Evolutionary conservation across 2,113 vertebrate species (phyloP), one percentile per base, ranked within the genome.

Genomic region (Vidua macroura): DNA sequence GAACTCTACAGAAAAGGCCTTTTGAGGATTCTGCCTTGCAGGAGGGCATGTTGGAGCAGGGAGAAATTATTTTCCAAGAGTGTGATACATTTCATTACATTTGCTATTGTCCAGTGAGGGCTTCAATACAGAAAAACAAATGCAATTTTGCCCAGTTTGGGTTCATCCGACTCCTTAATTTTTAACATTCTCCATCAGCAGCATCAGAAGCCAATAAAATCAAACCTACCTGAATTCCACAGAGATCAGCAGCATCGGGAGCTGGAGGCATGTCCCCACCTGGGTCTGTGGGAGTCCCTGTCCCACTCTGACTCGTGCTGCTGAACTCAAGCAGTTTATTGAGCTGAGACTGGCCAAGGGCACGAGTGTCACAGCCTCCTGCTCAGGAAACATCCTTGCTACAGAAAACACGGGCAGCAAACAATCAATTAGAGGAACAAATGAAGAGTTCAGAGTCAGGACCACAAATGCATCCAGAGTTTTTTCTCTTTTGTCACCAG

Each of bases 361-460:
- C 74, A 82, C 0, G 0, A 48, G 41, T 37, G 24, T 85, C 87
- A 41, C 3, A 48, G 67, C 30, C 39, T 90, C 43, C 51, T 55
- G 82, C 67, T 80, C 75, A 77, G 82, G 75, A 66, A 84, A 84
- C 31, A 86, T 52, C 77, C 83, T 72, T 60, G 13, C 68, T 72
- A 68, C 11, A 35, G 60, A 81, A 92, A 66, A 80, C 31, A n/a
- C 11, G 0, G 0, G 35, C 27, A 94, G 90, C 59, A 93, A 95
- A 77, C 51, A 62, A 78, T 92, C 92, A 88, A 78, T 86, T 80
- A 86, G 35, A 67, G n/a, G 72, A 86, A 77, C 59, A 94, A 93
- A 90, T 73, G 28, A 53, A 70, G 28, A 64, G 35, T 41, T 91
- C 43, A 30, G 63, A 95, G 63, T 35, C 39, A 62, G 63, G 62